These are phyloP conservation scores for Channa striata DNA, from an alignment of 2,797 vertebrate species.

Conservation along the genomic window DNA sequence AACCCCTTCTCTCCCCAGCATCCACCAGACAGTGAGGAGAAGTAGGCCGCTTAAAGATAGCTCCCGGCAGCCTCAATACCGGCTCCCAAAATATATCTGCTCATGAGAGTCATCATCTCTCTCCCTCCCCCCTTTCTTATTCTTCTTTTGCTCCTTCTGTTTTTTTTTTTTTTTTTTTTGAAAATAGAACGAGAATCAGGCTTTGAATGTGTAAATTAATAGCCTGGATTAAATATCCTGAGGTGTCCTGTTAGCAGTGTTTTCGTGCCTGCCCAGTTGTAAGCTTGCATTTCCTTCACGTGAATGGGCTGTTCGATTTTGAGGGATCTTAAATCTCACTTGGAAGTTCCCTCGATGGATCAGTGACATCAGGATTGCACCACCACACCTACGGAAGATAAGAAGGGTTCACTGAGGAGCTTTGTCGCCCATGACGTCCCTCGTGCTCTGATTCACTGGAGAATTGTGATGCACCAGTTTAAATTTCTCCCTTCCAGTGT, in stretches of 20 bases:
- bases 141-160: slow-evolving; percentile 60
- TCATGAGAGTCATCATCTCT: slow-evolving; percentile 75
- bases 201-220: slow-evolving; percentile 48
- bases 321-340: slow-evolving; percentile 29
- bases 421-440: slow-evolving; percentile 14
- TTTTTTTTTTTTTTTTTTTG: slow-evolving; percentile 29
- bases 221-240: slow-evolving; percentile 14
- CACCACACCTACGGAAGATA: slow-evolving; percentile 6
- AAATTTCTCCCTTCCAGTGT: neutral
- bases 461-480: neutral
- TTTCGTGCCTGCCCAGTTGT: neutral
- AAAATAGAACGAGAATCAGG: slow-evolving; percentile 51
- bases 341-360: slow-evolving; percentile 1
- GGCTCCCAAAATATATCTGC: slow-evolving; percentile 84
- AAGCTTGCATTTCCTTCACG: slow-evolving; percentile 5
- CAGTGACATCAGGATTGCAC: slow-evolving; percentile 41
- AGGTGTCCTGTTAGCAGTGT: neutral
- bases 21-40: slow-evolving; percentile 77
- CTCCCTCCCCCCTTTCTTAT: slow-evolving; percentile 56
- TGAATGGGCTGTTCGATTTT: slow-evolving; percentile 33
- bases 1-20: slow-evolving; percentile 62
- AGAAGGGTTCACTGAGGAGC: neutral
- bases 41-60: slow-evolving; percentile 88
- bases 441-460: slow-evolving; percentile 8
- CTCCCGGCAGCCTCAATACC: slow-evolving; percentile 84